Percentiles rank a stretch among this genome's conserved stretches.
Evolutionary conservation across 2,888 invertebrate species (phyloP).

Genomic region (Metallyticus violacea): DNA sequence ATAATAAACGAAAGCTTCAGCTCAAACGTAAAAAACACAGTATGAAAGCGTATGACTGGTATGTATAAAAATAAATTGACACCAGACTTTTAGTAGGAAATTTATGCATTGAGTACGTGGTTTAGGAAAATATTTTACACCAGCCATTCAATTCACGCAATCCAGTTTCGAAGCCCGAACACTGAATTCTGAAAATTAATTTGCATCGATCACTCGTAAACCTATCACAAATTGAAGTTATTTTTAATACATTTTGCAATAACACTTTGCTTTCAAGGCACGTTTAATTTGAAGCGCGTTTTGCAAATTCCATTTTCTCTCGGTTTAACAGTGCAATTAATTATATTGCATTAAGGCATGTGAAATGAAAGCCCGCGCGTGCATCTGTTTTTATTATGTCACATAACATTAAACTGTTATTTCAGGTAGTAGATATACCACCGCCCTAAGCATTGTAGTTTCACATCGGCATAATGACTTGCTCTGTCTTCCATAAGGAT

Average conservation of each 20-base stretch:
- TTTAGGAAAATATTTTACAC: too few relatives aligned
- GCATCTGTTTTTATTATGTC: not conserved
- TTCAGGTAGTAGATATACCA: not conserved
- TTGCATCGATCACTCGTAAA: not conserved
- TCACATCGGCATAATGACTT: too few relatives aligned
- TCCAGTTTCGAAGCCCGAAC: not conserved
- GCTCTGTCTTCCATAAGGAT: too few relatives aligned
- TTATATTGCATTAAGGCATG: not conserved
- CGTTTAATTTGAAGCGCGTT: not conserved
- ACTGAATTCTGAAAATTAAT: not conserved
- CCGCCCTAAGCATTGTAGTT: not conserved
- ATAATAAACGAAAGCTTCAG: too few relatives aligned
- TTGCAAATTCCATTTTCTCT: not conserved
- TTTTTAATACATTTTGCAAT: not conserved
- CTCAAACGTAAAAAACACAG: too few relatives aligned
- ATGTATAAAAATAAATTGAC: too few relatives aligned
- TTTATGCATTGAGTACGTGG: too few relatives aligned
- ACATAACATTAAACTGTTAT: not conserved
- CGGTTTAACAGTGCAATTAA: not conserved
- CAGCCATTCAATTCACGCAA: not conserved
- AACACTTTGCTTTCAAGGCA: not conserved
- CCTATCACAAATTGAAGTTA: not conserved
- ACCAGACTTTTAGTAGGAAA: too few relatives aligned
- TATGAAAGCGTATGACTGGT: too few relatives aligned
- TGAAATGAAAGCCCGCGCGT: not conserved